These are phyloP conservation scores for Eubasilissa regina DNA, from an alignment of 1,140 invertebrate species.

Conservation along the genomic window DNA sequence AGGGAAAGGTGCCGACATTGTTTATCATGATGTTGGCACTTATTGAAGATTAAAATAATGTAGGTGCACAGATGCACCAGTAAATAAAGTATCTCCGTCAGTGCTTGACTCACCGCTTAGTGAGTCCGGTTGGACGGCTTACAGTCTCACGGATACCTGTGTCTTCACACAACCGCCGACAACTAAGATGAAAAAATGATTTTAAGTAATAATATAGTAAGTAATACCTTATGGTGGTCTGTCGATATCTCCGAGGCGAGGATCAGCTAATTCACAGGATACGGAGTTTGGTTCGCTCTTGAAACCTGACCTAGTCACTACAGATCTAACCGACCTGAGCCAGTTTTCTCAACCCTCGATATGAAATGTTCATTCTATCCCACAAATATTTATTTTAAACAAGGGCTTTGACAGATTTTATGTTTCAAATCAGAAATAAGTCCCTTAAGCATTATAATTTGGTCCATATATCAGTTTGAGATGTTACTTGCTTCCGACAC, in stretches of 20 bases:
- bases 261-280: conserved; percentile 62
- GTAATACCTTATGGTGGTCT: conserved; percentile 71
- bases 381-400: conserved; percentile 22
- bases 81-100: conserved; percentile 29
- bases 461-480: conserved; percentile 24
- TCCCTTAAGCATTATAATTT: conserved; percentile 8
- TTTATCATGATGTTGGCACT: too few relatives aligned
- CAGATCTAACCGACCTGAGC: conserved; percentile 68
- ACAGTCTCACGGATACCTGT: conserved; percentile 56
- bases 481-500: conserved; percentile 11
- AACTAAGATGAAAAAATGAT: conserved; percentile 65
- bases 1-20: too few relatives aligned
- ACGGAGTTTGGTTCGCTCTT: conserved; percentile 70
- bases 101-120: conserved; percentile 55
- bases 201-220: conserved; percentile 64
- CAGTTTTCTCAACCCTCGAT: conserved; percentile 65
- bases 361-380: conserved; percentile 13
- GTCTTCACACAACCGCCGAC: conserved; percentile 56
- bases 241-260: conserved; percentile 67
- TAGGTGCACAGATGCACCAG: neutral
- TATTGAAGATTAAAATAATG: too few relatives aligned
- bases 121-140: conserved; percentile 35
- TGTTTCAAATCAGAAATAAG: neutral
- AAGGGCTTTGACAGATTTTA: neutral
- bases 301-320: conserved; percentile 73